These are phyloP conservation scores for Quiscalus mexicanus DNA, from an alignment of 2,113 vertebrate genomes.

Conservation along the genomic window DNA sequence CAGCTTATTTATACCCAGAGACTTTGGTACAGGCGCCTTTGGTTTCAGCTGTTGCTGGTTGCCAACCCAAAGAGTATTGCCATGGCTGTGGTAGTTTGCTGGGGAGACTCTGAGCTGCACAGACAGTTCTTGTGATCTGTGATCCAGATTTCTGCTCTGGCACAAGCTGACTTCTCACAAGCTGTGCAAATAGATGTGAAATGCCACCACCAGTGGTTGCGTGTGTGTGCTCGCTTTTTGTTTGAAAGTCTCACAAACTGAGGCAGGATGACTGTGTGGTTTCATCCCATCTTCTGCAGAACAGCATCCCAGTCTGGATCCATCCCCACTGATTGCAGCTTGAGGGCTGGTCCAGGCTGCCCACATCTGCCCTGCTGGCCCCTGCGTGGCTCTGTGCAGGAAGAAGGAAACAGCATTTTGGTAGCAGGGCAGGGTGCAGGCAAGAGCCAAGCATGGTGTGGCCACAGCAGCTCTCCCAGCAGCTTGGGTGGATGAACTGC, in stretches of 20 bases:
- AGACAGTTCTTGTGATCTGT: neutral
- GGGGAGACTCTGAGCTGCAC: neutral
- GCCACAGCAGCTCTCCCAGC: neutral
- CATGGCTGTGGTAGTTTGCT: neutral
- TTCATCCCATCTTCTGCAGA: neutral
- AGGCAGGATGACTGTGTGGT: fast-evolving
- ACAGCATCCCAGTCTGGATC: fast-evolving
- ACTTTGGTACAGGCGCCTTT: neutral
- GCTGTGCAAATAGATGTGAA: slow-evolving; percentile 19
- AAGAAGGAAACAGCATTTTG: neutral
- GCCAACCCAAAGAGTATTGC: neutral
- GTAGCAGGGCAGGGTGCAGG: neutral
- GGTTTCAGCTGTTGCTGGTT: neutral
- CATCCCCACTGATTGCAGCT: neutral
- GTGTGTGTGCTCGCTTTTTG: neutral
- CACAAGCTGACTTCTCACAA: neutral
- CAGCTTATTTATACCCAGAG: neutral
- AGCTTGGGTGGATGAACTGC: neutral
- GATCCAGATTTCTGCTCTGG: slow-evolving; percentile 14
- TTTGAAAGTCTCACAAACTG: neutral
- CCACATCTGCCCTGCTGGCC: neutral
- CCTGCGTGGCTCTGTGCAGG: fast-evolving
- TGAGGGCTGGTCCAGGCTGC: neutral
- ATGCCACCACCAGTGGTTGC: neutral
- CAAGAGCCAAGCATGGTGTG: fast-evolving